phyloP scores from a whole-genome alignment of 2,888 invertebrate genomes.

The Hipparchia semele region DNA sequence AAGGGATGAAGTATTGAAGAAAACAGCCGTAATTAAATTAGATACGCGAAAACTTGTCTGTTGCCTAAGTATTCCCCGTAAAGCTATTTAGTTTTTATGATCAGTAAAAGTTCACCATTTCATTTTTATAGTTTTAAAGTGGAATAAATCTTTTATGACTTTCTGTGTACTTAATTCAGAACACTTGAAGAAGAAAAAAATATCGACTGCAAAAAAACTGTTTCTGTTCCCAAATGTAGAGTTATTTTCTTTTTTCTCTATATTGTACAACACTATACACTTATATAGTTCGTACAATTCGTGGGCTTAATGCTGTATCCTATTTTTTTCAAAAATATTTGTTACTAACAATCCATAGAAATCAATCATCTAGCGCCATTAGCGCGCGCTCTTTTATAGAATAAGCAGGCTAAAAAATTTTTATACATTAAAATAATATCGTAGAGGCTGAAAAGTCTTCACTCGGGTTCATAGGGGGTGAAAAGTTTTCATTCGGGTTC shows the following conservation, averaged over 20 bases:
- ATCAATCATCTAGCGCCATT: no score
- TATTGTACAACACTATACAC: no score
- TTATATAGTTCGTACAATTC: no score
- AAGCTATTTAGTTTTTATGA: constrained; percentile 10
- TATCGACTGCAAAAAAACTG: not conserved
- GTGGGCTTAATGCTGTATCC: no score
- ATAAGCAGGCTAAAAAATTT: not conserved
- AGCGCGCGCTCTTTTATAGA: not conserved
- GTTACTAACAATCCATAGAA: no score
- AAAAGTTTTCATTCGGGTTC: constrained; percentile 32
- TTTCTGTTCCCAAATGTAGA: no score
- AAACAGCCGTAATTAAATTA: constrained; percentile 7
- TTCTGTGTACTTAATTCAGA: not conserved
- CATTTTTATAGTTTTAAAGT: not conserved
- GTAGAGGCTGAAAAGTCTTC: constrained; percentile 1
- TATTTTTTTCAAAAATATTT: no score
- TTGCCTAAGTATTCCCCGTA: constrained; percentile 11
- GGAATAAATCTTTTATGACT: not conserved
- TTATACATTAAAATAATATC: not conserved
- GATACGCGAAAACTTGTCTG: not conserved
- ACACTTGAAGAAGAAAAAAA: not conserved
- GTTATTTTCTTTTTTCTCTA: no score
- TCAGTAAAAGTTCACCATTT: not conserved
- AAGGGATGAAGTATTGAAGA: constrained; percentile 11
- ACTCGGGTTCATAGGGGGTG: constrained; percentile 36